These are phyloP conservation scores for Eremophila alpestris DNA, from an alignment of 2,797 vertebrate genomes.

Conservation along the genomic window DNA sequence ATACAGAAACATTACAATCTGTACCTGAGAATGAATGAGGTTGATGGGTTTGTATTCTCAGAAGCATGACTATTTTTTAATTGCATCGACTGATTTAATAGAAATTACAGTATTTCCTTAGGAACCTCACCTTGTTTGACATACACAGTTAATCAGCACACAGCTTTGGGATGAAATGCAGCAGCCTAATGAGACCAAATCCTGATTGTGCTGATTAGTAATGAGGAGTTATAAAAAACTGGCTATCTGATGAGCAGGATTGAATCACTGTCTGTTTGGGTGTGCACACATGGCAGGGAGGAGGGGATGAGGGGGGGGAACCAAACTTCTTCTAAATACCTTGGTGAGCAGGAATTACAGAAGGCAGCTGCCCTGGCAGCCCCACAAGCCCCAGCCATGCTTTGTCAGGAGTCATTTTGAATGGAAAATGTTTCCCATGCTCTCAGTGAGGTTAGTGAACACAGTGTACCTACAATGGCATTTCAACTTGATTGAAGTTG, in stretches of 20 bases:
- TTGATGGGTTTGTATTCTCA: neutral
- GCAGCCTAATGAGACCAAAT: neutral
- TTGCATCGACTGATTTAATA: neutral
- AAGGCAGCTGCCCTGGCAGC: neutral
- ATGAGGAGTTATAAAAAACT: neutral
- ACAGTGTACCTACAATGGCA: too few species aligned
- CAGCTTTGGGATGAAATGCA: neutral
- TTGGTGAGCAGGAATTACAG: neutral
- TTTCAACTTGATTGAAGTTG: neutral
- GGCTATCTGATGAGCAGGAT: neutral
- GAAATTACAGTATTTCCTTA: constrained; percentile 9
- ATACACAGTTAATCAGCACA: neutral
- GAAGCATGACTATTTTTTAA: neutral
- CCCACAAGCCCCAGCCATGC: neutral
- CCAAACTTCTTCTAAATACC: neutral
- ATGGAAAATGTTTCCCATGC: neutral
- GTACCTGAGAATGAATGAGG: neutral
- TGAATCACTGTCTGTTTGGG: neutral
- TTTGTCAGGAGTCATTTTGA: neutral
- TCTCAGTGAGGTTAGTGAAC: neutral
- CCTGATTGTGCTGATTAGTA: neutral
- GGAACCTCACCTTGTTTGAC: constrained; percentile 24
- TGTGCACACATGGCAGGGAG: neutral
- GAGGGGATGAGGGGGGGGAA: fast-evolving
- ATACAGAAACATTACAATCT: neutral